phyloP scores from a whole-genome alignment of 2,797 vertebrate genomes.

The Pogonophryne albipinna region DNA sequence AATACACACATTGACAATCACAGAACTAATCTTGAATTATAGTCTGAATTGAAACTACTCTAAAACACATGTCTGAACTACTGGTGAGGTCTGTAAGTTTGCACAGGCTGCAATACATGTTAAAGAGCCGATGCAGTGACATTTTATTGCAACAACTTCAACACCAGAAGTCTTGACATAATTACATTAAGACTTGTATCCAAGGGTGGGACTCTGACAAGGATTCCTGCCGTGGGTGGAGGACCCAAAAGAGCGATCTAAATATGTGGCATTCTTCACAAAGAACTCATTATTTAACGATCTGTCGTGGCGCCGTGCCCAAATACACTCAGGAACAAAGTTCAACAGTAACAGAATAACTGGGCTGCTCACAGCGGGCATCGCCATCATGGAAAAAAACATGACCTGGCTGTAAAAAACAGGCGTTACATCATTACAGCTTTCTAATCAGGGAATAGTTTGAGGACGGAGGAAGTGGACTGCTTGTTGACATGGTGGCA shows the following conservation, averaged over 20 bases:
- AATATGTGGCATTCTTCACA: constrained; percentile 40
- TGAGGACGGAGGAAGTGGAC: constrained; percentile 17
- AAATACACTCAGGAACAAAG: constrained; percentile 46
- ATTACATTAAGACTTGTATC: constrained; percentile 49
- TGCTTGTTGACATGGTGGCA: constrained; percentile 2
- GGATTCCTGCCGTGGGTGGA: constrained; percentile 60
- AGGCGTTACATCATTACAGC: constrained; percentile 51
- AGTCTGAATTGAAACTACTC: background rate
- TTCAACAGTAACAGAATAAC: constrained; percentile 39
- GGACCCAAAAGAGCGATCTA: constrained; percentile 16
- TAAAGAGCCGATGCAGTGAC: background rate
- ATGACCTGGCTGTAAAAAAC: constrained; percentile 37
- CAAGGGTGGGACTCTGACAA: constrained; percentile 38
- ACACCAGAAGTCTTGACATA: constrained; percentile 8
- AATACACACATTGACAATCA: background rate
- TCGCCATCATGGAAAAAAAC: constrained; percentile 18
- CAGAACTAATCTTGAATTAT: background rate
- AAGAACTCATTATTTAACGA: constrained; percentile 56
- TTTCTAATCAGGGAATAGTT: background rate
- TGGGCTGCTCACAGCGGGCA: constrained; percentile 37
- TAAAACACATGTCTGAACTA: background rate
- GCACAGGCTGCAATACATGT: constrained; percentile 34
- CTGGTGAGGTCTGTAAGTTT: background rate
- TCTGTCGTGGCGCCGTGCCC: constrained; percentile 43
- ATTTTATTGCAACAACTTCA: background rate